Evolutionary conservation across 2,888 invertebrate species (phyloP).

Genomic region (Antheraea yamamai): DNA sequence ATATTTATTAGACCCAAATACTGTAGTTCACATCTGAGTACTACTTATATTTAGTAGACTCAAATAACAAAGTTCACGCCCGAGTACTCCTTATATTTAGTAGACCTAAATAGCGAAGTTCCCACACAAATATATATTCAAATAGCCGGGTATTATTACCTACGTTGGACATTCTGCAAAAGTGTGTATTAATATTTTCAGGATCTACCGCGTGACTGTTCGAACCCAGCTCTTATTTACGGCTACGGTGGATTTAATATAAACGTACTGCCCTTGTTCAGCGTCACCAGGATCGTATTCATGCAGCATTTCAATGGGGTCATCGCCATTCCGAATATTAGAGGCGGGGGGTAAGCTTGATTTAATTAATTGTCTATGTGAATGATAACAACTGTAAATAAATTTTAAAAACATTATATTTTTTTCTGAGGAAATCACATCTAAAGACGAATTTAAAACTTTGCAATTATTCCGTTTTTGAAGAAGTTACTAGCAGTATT

Average conservation of each 20-base stretch:
- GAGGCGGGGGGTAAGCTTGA: slow-evolving; percentile 93
- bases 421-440: too few relatives aligned
- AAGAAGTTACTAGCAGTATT: too few relatives aligned
- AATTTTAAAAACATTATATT: too few relatives aligned
- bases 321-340: slow-evolving; percentile 95
- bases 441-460: too few relatives aligned
- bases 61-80: too few relatives aligned
- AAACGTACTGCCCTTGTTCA: slow-evolving; percentile 94
- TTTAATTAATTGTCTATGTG: not conserved
- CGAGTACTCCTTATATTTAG: too few relatives aligned
- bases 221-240: slow-evolving; percentile 93
- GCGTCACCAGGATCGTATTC: slow-evolving; percentile 92
- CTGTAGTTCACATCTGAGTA: not conserved
- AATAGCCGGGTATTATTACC: not conserved
- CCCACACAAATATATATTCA: too few relatives aligned
- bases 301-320: slow-evolving; percentile 95
- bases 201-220: slow-evolving; percentile 85
- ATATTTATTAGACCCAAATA: not conserved
- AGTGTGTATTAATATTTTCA: slow-evolving; percentile 43
- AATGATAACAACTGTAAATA: not conserved
- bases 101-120: too few relatives aligned
- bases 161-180: not conserved
- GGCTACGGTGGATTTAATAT: slow-evolving; percentile 99
- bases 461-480: too few relatives aligned
- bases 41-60: too few relatives aligned